Conservation (phyloP, 1,140 invertebrate species). For the Steinernema khuongi region DNA sequence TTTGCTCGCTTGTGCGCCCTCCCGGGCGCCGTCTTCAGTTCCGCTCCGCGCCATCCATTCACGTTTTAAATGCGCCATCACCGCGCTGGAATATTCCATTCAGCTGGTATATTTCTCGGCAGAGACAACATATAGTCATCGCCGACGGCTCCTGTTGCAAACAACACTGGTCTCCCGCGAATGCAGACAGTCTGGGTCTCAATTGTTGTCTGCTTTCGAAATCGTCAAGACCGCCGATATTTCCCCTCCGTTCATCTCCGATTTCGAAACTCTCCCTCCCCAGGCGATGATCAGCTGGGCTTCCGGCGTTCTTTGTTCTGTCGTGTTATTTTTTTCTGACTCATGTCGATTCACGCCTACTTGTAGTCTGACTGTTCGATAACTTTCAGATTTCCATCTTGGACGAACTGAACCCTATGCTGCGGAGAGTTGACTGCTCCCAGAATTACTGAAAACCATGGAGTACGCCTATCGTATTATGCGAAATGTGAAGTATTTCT, state of each 20-base stretch:
- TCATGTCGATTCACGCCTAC: not conserved
- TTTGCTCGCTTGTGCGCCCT: not conserved
- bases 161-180: too few relatives aligned
- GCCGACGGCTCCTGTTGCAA: too few relatives aligned
- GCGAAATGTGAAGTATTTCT: slow-evolving; percentile 50
- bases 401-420: too few relatives aligned
- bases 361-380: not conserved
- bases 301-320: too few relatives aligned
- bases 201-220: too few relatives aligned
- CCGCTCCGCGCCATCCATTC: not conserved
- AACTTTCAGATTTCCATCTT: not conserved
- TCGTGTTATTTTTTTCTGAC: too few relatives aligned
- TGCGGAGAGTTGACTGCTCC: not conserved
- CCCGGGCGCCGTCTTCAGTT: not conserved
- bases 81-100: not conserved
- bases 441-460: slow-evolving; percentile 35
- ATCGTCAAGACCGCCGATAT: not conserved
- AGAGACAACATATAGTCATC: not conserved
- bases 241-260: not conserved
- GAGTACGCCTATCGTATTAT: slow-evolving; percentile 54
- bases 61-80: not conserved
- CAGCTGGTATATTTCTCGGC: not conserved
- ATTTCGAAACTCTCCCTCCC: not conserved
- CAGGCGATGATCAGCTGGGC: not conserved
- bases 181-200: too few relatives aligned